Evolutionary conservation across 2,797 vertebrate species (phyloP).

Genomic region (Xyrichtys novacula): DNA sequence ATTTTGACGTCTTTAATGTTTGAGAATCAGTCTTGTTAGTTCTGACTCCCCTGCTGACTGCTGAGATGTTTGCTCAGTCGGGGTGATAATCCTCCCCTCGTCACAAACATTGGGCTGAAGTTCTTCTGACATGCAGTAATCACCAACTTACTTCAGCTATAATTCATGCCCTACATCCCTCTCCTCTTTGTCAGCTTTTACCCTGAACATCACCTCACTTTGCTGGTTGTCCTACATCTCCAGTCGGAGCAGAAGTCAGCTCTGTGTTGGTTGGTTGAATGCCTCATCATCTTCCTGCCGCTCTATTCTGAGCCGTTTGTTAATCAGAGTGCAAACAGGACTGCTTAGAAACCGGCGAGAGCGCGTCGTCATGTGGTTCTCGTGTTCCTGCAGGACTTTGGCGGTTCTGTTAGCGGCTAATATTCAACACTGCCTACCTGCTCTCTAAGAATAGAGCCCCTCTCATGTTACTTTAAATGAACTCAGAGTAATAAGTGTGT

Average conservation of each 20-base stretch:
- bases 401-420: constrained; percentile 30
- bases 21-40: constrained; percentile 20
- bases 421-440: constrained; percentile 35
- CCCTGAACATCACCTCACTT: constrained; percentile 2
- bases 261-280: constrained; percentile 22
- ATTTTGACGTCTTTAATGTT: constrained; percentile 32
- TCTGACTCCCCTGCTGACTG: constrained; percentile 18
- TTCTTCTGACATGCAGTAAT: constrained; percentile 38
- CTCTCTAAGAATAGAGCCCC: constrained; percentile 57
- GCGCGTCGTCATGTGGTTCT: constrained; percentile 28
- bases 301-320: constrained; percentile 54
- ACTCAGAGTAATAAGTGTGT: constrained; percentile 73
- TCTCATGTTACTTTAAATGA: constrained; percentile 66
- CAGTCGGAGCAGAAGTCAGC: constrained; percentile 4
- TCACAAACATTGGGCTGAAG: constrained; percentile 33
- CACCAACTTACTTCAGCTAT: constrained; percentile 9
- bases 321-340: constrained; percentile 27
- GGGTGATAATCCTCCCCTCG: constrained; percentile 40
- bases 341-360: constrained; percentile 27
- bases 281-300: constrained; percentile 40
- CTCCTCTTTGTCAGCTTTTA: constrained; percentile 19
- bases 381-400: constrained; percentile 18
- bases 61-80: constrained; percentile 34
- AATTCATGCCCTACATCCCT: not conserved
- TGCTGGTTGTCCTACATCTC: constrained; percentile 14